Conservation (phyloP, 2,113 vertebrate species). For the Polypterus senegalus region DNA sequence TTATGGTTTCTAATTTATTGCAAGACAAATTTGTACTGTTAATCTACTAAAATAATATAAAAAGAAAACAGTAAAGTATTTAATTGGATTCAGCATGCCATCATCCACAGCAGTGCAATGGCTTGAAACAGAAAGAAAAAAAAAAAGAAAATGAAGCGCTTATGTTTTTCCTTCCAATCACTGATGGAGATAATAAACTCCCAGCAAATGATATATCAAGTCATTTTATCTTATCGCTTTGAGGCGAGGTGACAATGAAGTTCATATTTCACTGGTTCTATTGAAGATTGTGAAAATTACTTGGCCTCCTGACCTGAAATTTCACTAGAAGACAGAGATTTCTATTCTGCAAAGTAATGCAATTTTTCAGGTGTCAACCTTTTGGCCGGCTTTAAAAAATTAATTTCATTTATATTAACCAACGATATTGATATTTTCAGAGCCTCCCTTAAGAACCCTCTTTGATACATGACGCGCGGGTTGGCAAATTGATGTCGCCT, state of each 20-base stretch:
- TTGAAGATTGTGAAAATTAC: conserved; percentile 76
- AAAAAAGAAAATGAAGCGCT: conserved; percentile 28
- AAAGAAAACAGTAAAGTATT: too few relatives aligned
- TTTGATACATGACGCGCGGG: conserved; percentile 65
- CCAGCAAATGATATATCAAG: conserved; percentile 76
- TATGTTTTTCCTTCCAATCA: conserved; percentile 71
- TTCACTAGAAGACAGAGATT: conserved; percentile 75
- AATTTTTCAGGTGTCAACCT: conserved; percentile 82
- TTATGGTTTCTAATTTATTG: too few relatives aligned
- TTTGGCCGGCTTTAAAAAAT: conserved; percentile 75
- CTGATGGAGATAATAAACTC: conserved; percentile 68
- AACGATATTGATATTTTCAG: conserved; percentile 76
- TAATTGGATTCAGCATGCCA: too few relatives aligned
- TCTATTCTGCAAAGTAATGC: conserved; percentile 73
- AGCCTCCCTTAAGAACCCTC: conserved; percentile 33
- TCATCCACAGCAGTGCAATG: background rate
- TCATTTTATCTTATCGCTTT: conserved; percentile 76
- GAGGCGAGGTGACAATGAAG: conserved; percentile 77
- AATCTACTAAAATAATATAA: too few relatives aligned
- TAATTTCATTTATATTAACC: conserved; percentile 84
- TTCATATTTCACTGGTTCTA: conserved; percentile 77
- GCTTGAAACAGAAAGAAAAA: conserved; percentile 24
- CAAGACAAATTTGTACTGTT: too few relatives aligned
- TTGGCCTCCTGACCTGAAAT: conserved; percentile 74
- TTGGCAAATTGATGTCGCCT: conserved; percentile 54